phyloP scores from a whole-genome alignment of 2,113 vertebrate species.

The Columba livia region DNA sequence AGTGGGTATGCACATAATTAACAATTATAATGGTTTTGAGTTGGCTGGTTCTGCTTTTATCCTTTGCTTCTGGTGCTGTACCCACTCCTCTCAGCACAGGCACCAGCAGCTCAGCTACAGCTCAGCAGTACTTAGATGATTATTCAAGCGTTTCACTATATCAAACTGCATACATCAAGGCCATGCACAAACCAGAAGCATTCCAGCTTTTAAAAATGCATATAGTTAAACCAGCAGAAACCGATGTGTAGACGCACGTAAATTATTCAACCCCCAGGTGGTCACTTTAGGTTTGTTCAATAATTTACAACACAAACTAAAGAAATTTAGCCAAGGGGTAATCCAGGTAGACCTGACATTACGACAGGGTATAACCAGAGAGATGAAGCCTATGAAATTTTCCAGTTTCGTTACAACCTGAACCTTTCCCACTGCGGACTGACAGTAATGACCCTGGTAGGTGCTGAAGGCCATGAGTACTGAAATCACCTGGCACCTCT shows the following conservation, averaged over 20 bases:
- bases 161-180: neutral
- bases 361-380: neutral
- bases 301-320: slow-evolving; percentile 2
- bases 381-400: neutral
- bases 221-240: neutral
- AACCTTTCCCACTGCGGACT: neutral
- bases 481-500: neutral
- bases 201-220: neutral
- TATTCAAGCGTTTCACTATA: neutral
- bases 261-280: neutral
- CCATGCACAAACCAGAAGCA: neutral
- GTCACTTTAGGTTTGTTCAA: neutral
- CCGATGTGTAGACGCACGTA: neutral
- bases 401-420: rapidly evolving
- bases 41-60: neutral
- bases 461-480: neutral
- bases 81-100: neutral
- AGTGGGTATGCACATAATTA: neutral
- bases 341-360: neutral
- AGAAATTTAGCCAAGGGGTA: neutral
- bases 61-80: neutral
- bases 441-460: neutral
- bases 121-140: neutral
- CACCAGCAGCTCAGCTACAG: neutral
- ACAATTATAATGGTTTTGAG: neutral